phyloP scores from a whole-genome alignment of 2,797 vertebrate species.

The Coendou prehensilis region DNA sequence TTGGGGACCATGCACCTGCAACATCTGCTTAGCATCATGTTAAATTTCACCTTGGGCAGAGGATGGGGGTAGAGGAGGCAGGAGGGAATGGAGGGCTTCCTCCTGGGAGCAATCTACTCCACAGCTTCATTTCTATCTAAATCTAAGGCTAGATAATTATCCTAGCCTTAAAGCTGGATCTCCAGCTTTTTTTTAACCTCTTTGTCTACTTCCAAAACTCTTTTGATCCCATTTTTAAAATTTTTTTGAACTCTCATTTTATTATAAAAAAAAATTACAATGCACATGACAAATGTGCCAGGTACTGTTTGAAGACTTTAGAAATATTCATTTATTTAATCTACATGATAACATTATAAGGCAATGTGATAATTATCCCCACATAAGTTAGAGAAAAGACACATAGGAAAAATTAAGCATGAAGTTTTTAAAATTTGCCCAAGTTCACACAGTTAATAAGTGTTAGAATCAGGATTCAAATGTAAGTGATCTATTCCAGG shows the following conservation, averaged over 20 bases:
- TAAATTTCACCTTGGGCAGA: not conserved
- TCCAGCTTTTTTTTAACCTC: not conserved
- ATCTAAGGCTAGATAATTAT: not conserved
- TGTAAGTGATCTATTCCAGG: not conserved
- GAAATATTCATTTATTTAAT: not conserved
- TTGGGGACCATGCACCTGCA: not conserved
- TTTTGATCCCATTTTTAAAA: not conserved
- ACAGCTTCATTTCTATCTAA: not conserved
- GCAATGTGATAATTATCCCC: not conserved
- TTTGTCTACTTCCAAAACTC: slow-evolving; percentile 42
- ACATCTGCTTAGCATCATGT: not conserved
- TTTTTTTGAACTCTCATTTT: not conserved
- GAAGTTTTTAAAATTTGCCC: not conserved
- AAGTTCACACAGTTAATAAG: not conserved
- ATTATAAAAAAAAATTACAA: slow-evolving; percentile 17
- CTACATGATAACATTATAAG: not conserved
- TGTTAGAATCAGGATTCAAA: not conserved
- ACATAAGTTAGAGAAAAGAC: not conserved
- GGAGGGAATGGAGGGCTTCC: not conserved
- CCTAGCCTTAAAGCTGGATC: not conserved
- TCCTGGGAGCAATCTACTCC: not conserved
- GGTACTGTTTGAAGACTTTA: slow-evolving; percentile 9
- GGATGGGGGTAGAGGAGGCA: accelerated
- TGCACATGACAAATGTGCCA: not conserved
- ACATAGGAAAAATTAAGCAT: slow-evolving; percentile 4